Percentiles rank a stretch among this genome's conserved stretches.
Evolutionary conservation across 2,888 invertebrate genomes (phyloP).

Genomic region (Andrena haemorrhoa): DNA sequence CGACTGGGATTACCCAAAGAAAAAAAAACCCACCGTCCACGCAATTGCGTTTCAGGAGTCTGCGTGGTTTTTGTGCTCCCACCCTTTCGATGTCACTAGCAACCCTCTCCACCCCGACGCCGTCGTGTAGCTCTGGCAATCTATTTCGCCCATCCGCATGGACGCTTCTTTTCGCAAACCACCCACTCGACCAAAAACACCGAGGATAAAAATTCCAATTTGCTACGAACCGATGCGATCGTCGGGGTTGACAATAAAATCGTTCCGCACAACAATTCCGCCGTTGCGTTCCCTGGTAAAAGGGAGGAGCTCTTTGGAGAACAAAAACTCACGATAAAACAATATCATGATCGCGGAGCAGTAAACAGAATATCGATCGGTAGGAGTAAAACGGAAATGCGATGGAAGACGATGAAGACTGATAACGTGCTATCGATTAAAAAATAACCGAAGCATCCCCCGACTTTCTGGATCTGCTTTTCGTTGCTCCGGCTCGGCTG

Average conservation of each 20-base stretch:
- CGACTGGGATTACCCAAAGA: background rate
- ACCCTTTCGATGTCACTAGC: slow-evolving; percentile 21
- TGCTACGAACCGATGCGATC: background rate
- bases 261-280: background rate
- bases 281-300: too few relatives aligned
- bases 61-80: background rate
- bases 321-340: too few relatives aligned
- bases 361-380: background rate
- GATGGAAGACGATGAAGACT: background rate
- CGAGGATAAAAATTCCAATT: background rate
- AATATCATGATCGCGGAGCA: background rate
- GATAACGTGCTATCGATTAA: background rate
- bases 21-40: background rate
- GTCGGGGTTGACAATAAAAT: too few relatives aligned
- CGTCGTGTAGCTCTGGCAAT: background rate
- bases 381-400: background rate
- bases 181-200: background rate
- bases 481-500: background rate
- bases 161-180: background rate
- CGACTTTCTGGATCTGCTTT: slow-evolving; percentile 3
- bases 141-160: slow-evolving; percentile 1
- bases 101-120: background rate
- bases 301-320: too few relatives aligned
- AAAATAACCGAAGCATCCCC: background rate
- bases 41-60: background rate